Evolutionary conservation across 2,888 invertebrate species (phyloP), one percentile per base, ranked within the genome.

Genomic region (Helicoverpa assulta): DNA sequence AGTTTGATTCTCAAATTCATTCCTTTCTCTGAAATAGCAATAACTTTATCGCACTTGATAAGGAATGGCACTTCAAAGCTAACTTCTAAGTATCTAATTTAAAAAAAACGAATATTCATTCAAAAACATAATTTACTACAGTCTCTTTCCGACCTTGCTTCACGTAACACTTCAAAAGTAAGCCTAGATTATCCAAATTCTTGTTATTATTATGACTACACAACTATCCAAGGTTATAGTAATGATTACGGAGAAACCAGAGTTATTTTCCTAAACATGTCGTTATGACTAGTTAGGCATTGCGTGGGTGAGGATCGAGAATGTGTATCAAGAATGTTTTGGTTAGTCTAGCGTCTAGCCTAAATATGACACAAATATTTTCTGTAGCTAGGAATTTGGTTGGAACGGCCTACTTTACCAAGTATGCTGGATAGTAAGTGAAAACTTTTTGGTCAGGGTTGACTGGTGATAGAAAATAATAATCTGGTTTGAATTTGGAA

Each of bases 271-370:
- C 43, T 33, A 14, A 33, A 47, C 10, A 66, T 19, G 8, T 63
- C 16, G 26, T 40, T 16, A 43, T 52, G 19, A 21, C 6, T 18
- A 18, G 14, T 12, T 2, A 29, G 21, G 16, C 47, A 65, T 10
- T 26, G 26, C 51, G 26, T 63, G 21, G 61, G 63, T 19, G 16
- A n/a, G 18, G 12, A n/a, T 29, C 40, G n/a, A 52, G 16, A 26
- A 62, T 26, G 12, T 52, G n/a, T 12, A n/a, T 19, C 40, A 29
- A 52, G 12, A 37, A 62, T 26, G 16, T 52, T 33, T 43, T 16
- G 16, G 16, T 14, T 43, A 12, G 33, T 33, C 59, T 61, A 33
- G 37, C n/a, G 33, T 33, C 59, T 61, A 33, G 37, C n/a, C 21
- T 18, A 37, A 10, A 12, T 50, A 2, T 8, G 12, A 10, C 33